Percentiles rank a stretch among this genome's conserved stretches.
Evolutionary conservation across 2,113 vertebrate species (phyloP).

Genomic region (Neodon shergylaensis): DNA sequence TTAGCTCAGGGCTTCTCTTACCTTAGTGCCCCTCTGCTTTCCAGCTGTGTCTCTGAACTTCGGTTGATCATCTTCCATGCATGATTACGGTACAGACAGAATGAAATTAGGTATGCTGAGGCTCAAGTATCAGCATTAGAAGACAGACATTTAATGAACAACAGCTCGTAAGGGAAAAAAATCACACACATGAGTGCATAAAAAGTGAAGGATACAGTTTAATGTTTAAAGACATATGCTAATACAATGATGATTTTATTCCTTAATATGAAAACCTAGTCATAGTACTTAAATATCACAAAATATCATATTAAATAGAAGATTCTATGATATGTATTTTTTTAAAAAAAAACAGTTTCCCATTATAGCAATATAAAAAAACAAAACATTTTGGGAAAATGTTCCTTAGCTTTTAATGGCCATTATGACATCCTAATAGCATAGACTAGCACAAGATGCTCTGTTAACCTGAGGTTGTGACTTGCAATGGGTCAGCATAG

Average conservation of each 20-base stretch:
- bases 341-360: neutral
- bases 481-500: neutral
- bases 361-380: neutral
- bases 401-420: neutral
- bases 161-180: neutral
- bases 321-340: neutral
- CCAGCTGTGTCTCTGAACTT: neutral
- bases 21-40: neutral
- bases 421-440: neutral
- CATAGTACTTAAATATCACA: neutral
- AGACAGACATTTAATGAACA: neutral
- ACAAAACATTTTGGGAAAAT: neutral
- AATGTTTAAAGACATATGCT: slow-evolving; percentile 5
- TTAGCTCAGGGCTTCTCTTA: neutral
- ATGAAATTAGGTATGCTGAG: neutral
- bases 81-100: neutral
- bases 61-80: neutral
- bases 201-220: neutral
- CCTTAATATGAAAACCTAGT: neutral
- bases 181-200: neutral
- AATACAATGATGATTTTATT: slow-evolving; percentile 40
- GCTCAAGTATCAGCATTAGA: neutral
- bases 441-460: neutral
- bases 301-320: slow-evolving; percentile 6
- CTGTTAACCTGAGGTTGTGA: neutral